Percentiles rank a stretch among this genome's conserved stretches.
Conservation (phyloP, 2,113 vertebrate genomes). For the Ranitomeya imitator region DNA sequence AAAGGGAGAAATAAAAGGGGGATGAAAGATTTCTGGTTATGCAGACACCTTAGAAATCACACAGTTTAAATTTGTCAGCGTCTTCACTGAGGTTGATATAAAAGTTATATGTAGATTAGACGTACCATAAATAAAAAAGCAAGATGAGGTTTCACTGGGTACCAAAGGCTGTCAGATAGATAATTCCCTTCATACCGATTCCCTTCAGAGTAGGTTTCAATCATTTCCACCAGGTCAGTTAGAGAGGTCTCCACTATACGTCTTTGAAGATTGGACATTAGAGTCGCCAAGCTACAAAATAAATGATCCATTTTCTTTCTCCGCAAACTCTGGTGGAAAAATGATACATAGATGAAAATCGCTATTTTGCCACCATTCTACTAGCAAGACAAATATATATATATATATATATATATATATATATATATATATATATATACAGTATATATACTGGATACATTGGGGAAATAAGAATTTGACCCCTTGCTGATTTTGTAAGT, state of each 20-base stretch:
- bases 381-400: background rate
- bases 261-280: slow-evolving; percentile 45
- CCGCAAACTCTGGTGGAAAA: slow-evolving; percentile 48
- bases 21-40: background rate
- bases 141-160: slow-evolving; percentile 57
- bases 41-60: background rate
- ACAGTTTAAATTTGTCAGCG: background rate
- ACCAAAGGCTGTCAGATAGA: slow-evolving; percentile 53
- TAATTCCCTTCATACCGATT: slow-evolving; percentile 60
- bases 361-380: background rate
- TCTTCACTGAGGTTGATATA: background rate
- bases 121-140: slow-evolving; percentile 59
- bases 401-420: background rate
- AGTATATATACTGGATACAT: no score
- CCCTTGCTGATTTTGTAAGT: no score
- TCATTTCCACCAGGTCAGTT: slow-evolving; percentile 15
- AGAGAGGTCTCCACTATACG: slow-evolving; percentile 51
- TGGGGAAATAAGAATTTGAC: no score
- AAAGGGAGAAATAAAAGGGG: background rate
- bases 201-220: slow-evolving; percentile 55
- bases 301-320: slow-evolving; percentile 58
- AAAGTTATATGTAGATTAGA: slow-evolving; percentile 39
- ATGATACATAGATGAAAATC: background rate
- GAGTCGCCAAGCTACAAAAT: slow-evolving; percentile 43
- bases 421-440: no score